Conservation (phyloP, 2,113 vertebrate genomes). For the Willisornis vidua region DNA sequence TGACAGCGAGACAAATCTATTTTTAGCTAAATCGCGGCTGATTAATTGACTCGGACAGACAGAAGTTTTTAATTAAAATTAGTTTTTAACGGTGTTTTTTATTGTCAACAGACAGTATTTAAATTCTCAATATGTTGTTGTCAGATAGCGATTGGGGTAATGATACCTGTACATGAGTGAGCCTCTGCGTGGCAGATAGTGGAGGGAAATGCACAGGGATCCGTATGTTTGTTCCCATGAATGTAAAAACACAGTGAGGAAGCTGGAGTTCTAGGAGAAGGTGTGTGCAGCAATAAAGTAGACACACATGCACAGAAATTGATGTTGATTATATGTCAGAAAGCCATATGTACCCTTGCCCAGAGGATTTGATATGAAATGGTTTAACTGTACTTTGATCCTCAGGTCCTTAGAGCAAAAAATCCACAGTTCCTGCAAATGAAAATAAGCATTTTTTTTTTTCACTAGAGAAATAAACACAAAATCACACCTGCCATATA, state of each 20-base stretch:
- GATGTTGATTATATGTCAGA: neutral
- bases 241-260: neutral
- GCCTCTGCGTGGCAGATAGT: rapidly evolving
- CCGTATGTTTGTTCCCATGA: neutral
- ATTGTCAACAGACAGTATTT: neutral
- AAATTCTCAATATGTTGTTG: neutral
- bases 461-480: slow-evolving; percentile 14
- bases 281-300: neutral
- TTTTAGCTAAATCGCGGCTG: slow-evolving; percentile 60
- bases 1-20: slow-evolving; percentile 62
- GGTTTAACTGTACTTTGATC: neutral
- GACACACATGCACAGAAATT: neutral
- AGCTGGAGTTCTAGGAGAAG: neutral
- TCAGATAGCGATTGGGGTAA: neutral
- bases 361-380: neutral
- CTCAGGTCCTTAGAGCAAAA: neutral
- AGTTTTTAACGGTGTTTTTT: slow-evolving; percentile 35
- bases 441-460: neutral
- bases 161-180: neutral
- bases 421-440: neutral
- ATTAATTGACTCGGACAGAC: slow-evolving; percentile 44
- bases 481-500: neutral
- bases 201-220: neutral
- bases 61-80: slow-evolving; percentile 63
- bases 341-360: neutral